These are phyloP conservation scores for Helicoverpa armigera DNA, from an alignment of 1,140 invertebrate species.

Conservation along the genomic window DNA sequence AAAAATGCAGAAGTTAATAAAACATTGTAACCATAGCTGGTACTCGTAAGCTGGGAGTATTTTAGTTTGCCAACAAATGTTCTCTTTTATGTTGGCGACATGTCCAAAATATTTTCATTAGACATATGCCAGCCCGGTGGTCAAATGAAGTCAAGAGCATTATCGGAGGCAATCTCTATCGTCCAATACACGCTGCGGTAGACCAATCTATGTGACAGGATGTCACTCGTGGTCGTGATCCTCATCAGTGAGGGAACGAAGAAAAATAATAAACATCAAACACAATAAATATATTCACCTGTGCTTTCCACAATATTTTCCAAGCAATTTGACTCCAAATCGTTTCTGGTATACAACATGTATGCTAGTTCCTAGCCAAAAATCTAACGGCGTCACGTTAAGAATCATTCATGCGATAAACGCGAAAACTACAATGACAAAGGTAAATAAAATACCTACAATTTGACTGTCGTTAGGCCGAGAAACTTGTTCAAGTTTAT, in stretches of 20 bases:
- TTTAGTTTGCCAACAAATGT: background rate
- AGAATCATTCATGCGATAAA: conserved; percentile 17
- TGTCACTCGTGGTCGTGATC: no score
- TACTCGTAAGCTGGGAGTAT: no score
- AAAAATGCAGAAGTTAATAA: no score
- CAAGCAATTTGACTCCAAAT: conserved; percentile 21
- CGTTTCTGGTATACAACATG: background rate
- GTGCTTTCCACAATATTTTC: conserved; percentile 14
- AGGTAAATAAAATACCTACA: conserved; percentile 4
- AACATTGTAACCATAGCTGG: no score
- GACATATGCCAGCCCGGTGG: no score
- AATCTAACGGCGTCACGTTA: background rate
- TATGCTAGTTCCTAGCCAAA: background rate
- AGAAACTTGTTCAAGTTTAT: conserved; percentile 8
- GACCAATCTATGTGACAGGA: no score
- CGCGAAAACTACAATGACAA: conserved; percentile 42
- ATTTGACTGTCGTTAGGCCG: conserved; percentile 8
- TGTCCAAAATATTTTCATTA: no score
- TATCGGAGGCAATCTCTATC: no score
- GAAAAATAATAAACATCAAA: background rate
- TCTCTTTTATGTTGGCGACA: no score
- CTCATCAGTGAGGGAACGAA: no score
- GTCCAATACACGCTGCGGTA: no score
- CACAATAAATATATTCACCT: background rate
- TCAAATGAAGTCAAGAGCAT: no score